A percentile compares a stretch with the other conserved stretches of the same genome.
Evolutionary conservation across 2,888 invertebrate genomes (phyloP).

Genomic region (Graphium colonna): DNA sequence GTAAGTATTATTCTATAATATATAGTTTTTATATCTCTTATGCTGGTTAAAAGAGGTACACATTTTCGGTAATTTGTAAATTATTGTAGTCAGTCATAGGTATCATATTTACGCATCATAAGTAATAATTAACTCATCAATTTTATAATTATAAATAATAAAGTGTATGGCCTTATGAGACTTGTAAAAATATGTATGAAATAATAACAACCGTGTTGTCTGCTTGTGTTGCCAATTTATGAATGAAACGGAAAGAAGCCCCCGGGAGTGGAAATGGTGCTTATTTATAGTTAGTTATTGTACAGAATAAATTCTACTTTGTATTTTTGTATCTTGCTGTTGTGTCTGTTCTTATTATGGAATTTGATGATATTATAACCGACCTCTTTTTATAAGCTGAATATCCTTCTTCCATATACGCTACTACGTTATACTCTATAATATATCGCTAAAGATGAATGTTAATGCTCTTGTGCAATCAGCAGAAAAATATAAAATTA

Average conservation of each 20-base stretch:
- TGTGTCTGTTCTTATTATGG: slow-evolving; percentile 36
- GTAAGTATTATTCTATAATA: slow-evolving; percentile 18
- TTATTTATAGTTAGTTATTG: slow-evolving; percentile 75
- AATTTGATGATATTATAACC: slow-evolving; percentile 21
- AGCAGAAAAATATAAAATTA: slow-evolving; percentile 35
- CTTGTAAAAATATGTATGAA: slow-evolving; percentile 19
- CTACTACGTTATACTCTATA: slow-evolving; percentile 29
- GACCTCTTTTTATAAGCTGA: slow-evolving; percentile 17
- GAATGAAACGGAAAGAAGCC: slow-evolving; percentile 33
- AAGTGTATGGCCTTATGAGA: slow-evolving; percentile 20
- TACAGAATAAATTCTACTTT: slow-evolving; percentile 76
- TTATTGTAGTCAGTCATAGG: slow-evolving; percentile 34
- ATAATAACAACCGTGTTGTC: slow-evolving; percentile 20
- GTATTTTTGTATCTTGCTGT: slow-evolving; percentile 67
- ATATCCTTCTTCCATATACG: slow-evolving; percentile 19
- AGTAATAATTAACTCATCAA: slow-evolving; percentile 24
- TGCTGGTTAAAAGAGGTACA: slow-evolving; percentile 77
- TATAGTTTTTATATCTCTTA: slow-evolving; percentile 41
- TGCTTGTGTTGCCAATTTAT: slow-evolving; percentile 49
- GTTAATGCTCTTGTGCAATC: slow-evolving; percentile 47
- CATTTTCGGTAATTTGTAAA: slow-evolving; percentile 69
- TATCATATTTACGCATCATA: slow-evolving; percentile 6
- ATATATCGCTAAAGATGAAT: slow-evolving; percentile 25
- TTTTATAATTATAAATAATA: slow-evolving; percentile 27
- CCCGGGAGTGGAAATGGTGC: slow-evolving; percentile 73